phyloP scores from a whole-genome alignment of 2,113 vertebrate species.

The Orycteropus afer region DNA sequence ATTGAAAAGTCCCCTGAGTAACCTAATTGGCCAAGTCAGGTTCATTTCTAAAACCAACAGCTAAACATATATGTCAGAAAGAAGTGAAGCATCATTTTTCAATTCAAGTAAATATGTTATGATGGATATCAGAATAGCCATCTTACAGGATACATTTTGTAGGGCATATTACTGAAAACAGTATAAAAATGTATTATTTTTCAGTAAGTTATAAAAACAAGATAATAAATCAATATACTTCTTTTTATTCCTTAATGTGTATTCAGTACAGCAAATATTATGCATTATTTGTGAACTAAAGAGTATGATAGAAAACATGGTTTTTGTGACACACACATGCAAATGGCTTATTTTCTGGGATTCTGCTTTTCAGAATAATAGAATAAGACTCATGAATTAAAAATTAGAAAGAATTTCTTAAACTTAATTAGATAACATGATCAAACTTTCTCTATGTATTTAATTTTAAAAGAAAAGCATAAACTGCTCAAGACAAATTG shows the following conservation, averaged over 20 bases:
- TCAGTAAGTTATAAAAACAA: slow-evolving; percentile 9
- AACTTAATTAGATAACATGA: neutral
- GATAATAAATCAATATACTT: neutral
- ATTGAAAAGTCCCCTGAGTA: neutral
- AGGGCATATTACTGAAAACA: neutral
- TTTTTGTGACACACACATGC: neutral
- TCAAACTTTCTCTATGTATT: neutral
- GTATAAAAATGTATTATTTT: neutral
- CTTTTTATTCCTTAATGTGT: slow-evolving; percentile 23
- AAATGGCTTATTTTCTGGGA: neutral
- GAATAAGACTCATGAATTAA: neutral
- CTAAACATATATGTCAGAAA: neutral
- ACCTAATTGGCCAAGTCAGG: neutral
- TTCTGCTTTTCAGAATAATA: slow-evolving; percentile 16
- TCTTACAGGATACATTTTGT: neutral
- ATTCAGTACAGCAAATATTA: slow-evolving; percentile 22
- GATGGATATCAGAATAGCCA: neutral
- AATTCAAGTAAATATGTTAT: neutral
- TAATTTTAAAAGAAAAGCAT: slow-evolving; percentile 55
- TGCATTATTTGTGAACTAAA: neutral
- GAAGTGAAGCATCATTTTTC: neutral
- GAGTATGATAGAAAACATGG: neutral
- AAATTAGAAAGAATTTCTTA: slow-evolving; percentile 30
- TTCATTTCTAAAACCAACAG: slow-evolving; percentile 22
- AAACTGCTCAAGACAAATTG: slow-evolving; percentile 43